A percentile compares a stretch with the other conserved stretches of the same genome.
Evolutionary conservation across 2,888 invertebrate species (phyloP).

Genomic region (Morpho helenor): DNA sequence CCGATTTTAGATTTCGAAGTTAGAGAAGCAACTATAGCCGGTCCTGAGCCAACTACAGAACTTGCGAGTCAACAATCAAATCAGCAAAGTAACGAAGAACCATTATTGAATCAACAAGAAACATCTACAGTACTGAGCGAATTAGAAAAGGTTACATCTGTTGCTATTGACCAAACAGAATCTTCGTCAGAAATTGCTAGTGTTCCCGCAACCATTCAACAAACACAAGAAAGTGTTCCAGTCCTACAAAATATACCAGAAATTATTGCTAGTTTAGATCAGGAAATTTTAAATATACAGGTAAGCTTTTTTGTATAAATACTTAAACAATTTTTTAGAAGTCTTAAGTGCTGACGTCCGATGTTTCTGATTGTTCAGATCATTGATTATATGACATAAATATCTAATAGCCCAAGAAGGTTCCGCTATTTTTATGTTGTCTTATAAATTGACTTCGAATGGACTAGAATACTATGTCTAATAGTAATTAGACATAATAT

Average conservation of each 20-base stretch:
- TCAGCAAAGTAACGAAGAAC: neutral
- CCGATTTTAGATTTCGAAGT: conserved; percentile 28
- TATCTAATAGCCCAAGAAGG: too few relatives aligned
- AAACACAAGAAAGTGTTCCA: conserved; percentile 1
- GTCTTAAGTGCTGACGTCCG: too few relatives aligned
- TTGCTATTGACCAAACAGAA: neutral
- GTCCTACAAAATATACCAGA: conserved; percentile 52
- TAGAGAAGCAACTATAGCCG: conserved; percentile 21
- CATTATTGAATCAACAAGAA: conserved; percentile 4
- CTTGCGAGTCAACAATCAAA: neutral
- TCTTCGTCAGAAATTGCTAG: neutral
- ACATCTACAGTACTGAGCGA: conserved; percentile 9
- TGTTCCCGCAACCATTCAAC: neutral
- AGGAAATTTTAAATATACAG: conserved; percentile 49
- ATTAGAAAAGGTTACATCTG: conserved; percentile 9
- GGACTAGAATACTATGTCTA: too few relatives aligned
- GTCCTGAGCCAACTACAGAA: conserved; percentile 1
- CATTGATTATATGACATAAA: too few relatives aligned
- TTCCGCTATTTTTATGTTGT: too few relatives aligned
- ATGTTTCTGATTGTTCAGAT: too few relatives aligned
- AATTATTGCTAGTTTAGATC: conserved; percentile 48
- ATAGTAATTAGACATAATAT: too few relatives aligned
- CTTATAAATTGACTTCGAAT: too few relatives aligned
- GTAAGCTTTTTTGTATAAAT: conserved; percentile 30
- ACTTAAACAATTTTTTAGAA: too few relatives aligned